Base-by-base conservation (phyloP, 1,140 invertebrate genomes). In the Psix sp. region DNA sequence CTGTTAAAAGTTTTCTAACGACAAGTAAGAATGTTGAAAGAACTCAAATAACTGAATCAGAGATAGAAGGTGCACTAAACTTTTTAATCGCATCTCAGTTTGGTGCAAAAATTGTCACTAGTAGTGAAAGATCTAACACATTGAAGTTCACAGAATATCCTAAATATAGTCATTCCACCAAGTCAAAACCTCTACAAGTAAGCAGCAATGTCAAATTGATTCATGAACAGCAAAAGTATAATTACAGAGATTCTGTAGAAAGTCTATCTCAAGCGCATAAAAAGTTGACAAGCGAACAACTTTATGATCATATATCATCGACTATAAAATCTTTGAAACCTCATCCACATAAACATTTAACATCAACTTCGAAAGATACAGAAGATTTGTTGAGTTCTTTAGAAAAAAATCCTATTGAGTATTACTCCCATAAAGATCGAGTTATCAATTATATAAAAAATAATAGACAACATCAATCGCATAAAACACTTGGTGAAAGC, bases 401-500 rank as follows among this genome's bases (percentile, higher is more conserved):
- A 5, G 70, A 75, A 11, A 43, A 54, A 18, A 49, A 62, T 14
- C 76, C 78, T 5, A 82, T 70, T 21, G 78, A 77, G 42, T 80
- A 80, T 70, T 79, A 76, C 38, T 78, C 80, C 11, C 71, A 75
- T 1, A 51, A 26, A 3, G 73, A 82, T 43, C 40, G 75, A 43
- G 48, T 78, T 24, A 9, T 77, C n/a, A 46, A 76, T 2, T 79
- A 62, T 52, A 74, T 74, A 43, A 63, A 71, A 45, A 42, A 51
- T 21, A 35, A 45, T 43, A 62, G 11, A 26, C 5, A 39, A 11
- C 16, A 16, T 6, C 26, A 35, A 35, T n/a, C 18, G 1, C 10
- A 36, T 17, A n/a, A n/a, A n/a, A n/a, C n/a, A n/a, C n/a, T n/a
- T n/a, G n/a, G n/a, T n/a, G n/a, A n/a, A n/a, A n/a, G n/a, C n/a